These are phyloP conservation scores for Brachyhypopomus gauderio DNA, from an alignment of 2,113 vertebrate species.

Conservation along the genomic window DNA sequence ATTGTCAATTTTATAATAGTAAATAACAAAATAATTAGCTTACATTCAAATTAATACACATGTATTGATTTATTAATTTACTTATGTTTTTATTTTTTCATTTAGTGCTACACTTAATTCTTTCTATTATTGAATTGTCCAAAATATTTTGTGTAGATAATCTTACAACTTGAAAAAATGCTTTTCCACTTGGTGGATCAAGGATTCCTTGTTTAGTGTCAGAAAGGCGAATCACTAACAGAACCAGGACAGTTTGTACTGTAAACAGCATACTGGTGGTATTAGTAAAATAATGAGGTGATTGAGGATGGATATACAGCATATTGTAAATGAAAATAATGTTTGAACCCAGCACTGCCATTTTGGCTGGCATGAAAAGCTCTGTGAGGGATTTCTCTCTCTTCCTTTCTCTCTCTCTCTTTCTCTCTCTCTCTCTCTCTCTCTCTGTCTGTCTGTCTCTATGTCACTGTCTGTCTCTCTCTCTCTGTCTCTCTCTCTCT, in stretches of 20 bases:
- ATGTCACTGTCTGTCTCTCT: slow-evolving; percentile 26
- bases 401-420: no score
- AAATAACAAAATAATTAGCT: no score
- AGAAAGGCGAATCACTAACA: slow-evolving; percentile 17
- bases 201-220: slow-evolving; percentile 29
- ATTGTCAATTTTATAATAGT: no score
- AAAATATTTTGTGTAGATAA: no score
- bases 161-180: neutral
- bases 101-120: no score
- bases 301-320: slow-evolving; percentile 44
- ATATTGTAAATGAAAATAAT: slow-evolving; percentile 47
- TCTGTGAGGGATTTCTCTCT: slow-evolving; percentile 48
- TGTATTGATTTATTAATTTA: no score
- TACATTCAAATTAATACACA: no score
- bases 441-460: no score
- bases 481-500: neutral
- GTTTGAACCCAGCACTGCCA: slow-evolving; percentile 41
- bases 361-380: slow-evolving; percentile 46
- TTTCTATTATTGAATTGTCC: no score
- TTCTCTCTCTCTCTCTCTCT: no score
- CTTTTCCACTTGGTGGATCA: slow-evolving; percentile 16
- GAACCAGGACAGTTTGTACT: slow-evolving; percentile 29
- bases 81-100: no score
- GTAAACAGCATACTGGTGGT: slow-evolving; percentile 33
- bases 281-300: slow-evolving; percentile 42